Evolutionary conservation across 2,113 vertebrate species (phyloP).

Genomic region (Aegotheles bennettii): DNA sequence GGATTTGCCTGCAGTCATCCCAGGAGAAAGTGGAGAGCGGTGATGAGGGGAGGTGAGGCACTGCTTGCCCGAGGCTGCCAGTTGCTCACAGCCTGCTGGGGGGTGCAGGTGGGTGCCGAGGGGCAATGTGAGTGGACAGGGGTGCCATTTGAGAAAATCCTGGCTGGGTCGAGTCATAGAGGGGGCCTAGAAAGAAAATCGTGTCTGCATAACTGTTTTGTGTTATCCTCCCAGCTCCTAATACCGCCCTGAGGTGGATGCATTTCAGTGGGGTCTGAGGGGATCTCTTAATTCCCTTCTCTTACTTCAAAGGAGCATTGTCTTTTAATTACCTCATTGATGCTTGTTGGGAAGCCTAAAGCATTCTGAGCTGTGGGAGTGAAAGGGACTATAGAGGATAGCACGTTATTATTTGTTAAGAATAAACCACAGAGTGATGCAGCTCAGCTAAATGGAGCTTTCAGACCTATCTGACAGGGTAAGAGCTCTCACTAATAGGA

Average conservation of each 20-base stretch:
- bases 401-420: not conserved
- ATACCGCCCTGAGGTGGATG: not conserved
- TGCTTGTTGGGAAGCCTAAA: not conserved
- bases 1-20: not conserved
- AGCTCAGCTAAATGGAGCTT: not conserved
- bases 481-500: not conserved
- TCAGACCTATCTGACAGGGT: not conserved
- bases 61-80: not conserved
- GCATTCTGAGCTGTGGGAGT: not conserved
- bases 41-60: not conserved
- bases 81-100: not conserved
- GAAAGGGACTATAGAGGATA: not conserved
- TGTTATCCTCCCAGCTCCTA: not conserved
- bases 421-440: not conserved
- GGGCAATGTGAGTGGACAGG: accelerated
- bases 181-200: not conserved
- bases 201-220: not conserved
- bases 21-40: not conserved
- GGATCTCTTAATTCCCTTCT: not conserved
- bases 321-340: not conserved
- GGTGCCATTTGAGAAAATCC: not conserved
- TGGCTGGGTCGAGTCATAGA: not conserved
- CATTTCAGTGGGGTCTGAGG: not conserved
- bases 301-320: not conserved
- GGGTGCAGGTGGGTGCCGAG: accelerated